phyloP scores from a whole-genome alignment of 2,888 invertebrate species.

The Cephus runcator region DNA sequence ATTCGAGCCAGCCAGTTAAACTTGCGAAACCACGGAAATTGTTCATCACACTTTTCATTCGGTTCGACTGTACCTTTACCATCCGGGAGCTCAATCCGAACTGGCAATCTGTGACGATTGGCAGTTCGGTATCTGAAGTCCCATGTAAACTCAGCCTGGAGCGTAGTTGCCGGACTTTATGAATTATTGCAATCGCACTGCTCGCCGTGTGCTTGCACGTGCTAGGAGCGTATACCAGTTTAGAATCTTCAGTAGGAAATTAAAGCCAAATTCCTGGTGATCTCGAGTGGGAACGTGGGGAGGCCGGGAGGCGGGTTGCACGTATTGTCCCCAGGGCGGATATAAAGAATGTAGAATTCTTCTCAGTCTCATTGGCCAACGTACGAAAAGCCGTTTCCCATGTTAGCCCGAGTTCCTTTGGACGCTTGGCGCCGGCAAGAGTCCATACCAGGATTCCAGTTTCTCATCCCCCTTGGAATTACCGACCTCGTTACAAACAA shows the following conservation, averaged over 20 bases:
- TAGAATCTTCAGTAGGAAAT: background rate
- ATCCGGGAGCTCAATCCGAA: background rate
- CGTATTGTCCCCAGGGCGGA: background rate
- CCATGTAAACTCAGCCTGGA: background rate
- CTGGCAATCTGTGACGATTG: background rate
- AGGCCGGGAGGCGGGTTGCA: background rate
- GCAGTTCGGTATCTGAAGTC: too few relatives aligned
- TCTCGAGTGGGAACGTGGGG: background rate
- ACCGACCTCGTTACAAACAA: slow-evolving; percentile 19
- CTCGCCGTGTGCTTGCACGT: background rate
- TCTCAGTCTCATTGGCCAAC: background rate
- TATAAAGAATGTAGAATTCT: background rate
- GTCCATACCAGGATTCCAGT: background rate
- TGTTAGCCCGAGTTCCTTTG: background rate
- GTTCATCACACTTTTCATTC: slow-evolving; percentile 29
- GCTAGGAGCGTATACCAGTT: background rate
- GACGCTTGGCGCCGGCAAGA: background rate
- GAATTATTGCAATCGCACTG: background rate
- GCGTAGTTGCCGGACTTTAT: background rate
- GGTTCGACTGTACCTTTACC: background rate
- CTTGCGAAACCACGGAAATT: slow-evolving; percentile 36
- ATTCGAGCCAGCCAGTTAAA: slow-evolving; percentile 36
- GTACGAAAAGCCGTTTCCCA: background rate
- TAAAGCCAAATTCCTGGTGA: background rate
- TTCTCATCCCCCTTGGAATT: background rate